These are phyloP conservation scores for Esperia sulphurella DNA, from an alignment of 2,888 invertebrate genomes.

Conservation along the genomic window DNA sequence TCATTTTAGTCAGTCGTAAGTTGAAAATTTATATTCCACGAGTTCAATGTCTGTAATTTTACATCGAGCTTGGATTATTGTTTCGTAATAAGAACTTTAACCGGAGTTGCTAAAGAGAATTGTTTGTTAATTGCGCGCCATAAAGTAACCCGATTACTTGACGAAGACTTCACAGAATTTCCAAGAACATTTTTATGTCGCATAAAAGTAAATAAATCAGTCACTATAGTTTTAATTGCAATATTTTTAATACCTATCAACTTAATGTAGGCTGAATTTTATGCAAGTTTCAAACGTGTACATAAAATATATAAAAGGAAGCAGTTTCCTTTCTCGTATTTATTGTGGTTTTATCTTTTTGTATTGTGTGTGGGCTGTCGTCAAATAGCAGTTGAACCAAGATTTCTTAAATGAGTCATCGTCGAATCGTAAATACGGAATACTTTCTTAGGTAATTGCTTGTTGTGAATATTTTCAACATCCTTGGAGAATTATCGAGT, in stretches of 20 bases:
- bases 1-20: constrained; percentile 38
- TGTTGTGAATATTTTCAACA: constrained; percentile 39
- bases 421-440: too few species aligned
- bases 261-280: neutral
- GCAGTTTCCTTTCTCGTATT: neutral
- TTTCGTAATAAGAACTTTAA: constrained; percentile 46
- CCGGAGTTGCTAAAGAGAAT: constrained; percentile 40
- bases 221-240: constrained; percentile 20
- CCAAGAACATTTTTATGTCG: neutral
- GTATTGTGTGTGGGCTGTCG: too few species aligned
- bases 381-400: too few species aligned
- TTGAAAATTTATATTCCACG: constrained; percentile 32
- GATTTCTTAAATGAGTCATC: too few species aligned
- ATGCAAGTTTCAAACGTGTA: neutral
- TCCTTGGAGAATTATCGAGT: constrained; percentile 43
- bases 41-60: constrained; percentile 41
- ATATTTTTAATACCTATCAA: constrained; percentile 13
- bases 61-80: constrained; percentile 35
- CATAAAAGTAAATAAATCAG: constrained; percentile 1
- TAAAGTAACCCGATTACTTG: constrained; percentile 25
- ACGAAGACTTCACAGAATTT: neutral
- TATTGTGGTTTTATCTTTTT: too few species aligned
- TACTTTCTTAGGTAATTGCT: too few species aligned
- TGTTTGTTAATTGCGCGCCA: constrained; percentile 47
- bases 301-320: neutral